phyloP scores from a whole-genome alignment of 1,140 invertebrate species.

The Aphaenogaster floridana region DNA sequence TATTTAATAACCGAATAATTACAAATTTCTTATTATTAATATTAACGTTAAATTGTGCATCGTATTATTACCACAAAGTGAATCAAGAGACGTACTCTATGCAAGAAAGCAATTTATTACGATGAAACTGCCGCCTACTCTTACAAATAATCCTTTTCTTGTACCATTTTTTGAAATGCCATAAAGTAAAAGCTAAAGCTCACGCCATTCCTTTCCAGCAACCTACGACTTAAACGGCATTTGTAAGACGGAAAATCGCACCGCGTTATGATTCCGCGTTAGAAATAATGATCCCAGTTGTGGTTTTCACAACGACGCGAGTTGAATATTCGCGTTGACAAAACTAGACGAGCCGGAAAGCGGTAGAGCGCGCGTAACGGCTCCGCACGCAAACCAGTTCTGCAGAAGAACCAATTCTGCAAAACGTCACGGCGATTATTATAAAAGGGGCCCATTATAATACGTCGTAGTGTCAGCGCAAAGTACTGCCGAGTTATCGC shows the following conservation, averaged over 20 bases:
- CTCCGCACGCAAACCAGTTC: slow-evolving; percentile 20
- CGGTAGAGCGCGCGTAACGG: slow-evolving; percentile 16
- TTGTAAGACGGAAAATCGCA: slow-evolving; percentile 14
- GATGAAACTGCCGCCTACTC: background rate
- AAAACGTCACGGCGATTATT: slow-evolving; percentile 64
- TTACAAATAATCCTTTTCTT: background rate
- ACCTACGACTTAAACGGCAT: background rate
- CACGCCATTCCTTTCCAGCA: background rate
- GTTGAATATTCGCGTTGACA: slow-evolving; percentile 35
- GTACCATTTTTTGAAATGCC: background rate
- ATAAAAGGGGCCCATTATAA: slow-evolving; percentile 65
- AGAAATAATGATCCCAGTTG: slow-evolving; percentile 45
- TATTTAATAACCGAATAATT: background rate
- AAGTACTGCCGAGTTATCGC: slow-evolving; percentile 44
- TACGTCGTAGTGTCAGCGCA: slow-evolving; percentile 49
- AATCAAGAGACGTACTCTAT: background rate
- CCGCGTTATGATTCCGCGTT: background rate
- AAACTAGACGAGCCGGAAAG: slow-evolving; percentile 49
- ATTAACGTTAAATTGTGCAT: background rate
- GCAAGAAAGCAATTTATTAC: background rate
- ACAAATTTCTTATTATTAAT: background rate
- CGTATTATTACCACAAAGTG: background rate
- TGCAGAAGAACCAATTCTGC: slow-evolving; percentile 61
- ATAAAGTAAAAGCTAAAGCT: slow-evolving; percentile 1
- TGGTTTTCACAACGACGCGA: slow-evolving; percentile 16